Conservation (phyloP, 1,140 invertebrate species). For the Drosophila bipectinata region DNA sequence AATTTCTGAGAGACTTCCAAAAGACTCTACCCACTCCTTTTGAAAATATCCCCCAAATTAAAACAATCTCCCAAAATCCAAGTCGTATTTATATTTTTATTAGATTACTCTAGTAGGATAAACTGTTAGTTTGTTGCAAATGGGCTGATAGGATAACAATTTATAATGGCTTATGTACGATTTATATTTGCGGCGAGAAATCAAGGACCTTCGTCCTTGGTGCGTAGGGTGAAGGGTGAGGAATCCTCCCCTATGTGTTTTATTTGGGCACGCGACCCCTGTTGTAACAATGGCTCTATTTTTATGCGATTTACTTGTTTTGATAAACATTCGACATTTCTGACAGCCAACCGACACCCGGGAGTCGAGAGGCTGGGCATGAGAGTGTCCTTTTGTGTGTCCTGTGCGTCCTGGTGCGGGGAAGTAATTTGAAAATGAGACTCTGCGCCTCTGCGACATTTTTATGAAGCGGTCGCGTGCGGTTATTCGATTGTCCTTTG, state of each 20-base stretch:
- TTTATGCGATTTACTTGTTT: slow-evolving; percentile 79
- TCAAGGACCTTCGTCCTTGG: slow-evolving; percentile 38
- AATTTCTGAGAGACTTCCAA: too few relatives aligned
- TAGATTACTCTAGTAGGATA: background rate
- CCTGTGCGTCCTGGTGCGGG: slow-evolving; percentile 38
- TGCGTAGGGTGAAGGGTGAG: background rate
- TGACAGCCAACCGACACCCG: slow-evolving; percentile 70
- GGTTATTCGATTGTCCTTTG: slow-evolving; percentile 53
- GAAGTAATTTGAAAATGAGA: slow-evolving; percentile 78
- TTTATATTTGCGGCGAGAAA: slow-evolving; percentile 60
- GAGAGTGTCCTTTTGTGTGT: background rate
- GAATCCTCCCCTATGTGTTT: slow-evolving; percentile 14
- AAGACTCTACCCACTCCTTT: too few relatives aligned
- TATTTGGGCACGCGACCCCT: slow-evolving; percentile 21
- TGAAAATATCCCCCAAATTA: background rate
- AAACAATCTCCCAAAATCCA: background rate
- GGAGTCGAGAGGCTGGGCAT: slow-evolving; percentile 4
- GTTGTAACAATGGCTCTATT: slow-evolving; percentile 74
- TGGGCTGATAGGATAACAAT: slow-evolving; percentile 56
- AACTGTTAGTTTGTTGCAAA: slow-evolving; percentile 43
- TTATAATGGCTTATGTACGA: slow-evolving; percentile 74
- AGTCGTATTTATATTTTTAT: slow-evolving; percentile 1
- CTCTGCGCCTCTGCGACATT: slow-evolving; percentile 46
- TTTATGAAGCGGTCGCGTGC: slow-evolving; percentile 82
- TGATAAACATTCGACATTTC: slow-evolving; percentile 72